These are phyloP conservation scores for Idaea dimidiata DNA, from an alignment of 2,888 invertebrate species.

Conservation along the genomic window DNA sequence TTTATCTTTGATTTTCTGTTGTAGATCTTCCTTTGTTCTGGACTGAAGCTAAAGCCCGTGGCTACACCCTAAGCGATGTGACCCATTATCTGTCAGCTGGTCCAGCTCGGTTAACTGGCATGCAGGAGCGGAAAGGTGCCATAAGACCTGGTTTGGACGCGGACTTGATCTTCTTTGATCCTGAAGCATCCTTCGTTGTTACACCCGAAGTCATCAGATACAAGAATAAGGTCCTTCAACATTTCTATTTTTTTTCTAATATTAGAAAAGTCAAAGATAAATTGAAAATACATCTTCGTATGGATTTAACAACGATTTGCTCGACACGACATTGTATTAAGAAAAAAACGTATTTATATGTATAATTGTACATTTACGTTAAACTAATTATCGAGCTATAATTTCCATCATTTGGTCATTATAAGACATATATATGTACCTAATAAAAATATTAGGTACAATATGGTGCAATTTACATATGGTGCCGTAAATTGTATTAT, in stretches of 20 bases:
- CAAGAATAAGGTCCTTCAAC: conserved; percentile 79
- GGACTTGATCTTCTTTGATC: conserved; percentile 85
- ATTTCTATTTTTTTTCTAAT: background rate
- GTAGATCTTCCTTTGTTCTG: conserved; percentile 83
- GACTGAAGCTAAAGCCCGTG: conserved; percentile 80
- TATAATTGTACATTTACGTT: too few species aligned
- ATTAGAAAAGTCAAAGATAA: background rate
- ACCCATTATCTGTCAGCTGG: conserved; percentile 78
- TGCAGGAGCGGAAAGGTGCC: conserved; percentile 80
- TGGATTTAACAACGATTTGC: too few species aligned
- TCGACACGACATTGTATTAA: too few species aligned
- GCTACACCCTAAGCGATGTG: conserved; percentile 71
- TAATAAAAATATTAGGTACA: too few species aligned
- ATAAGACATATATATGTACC: too few species aligned
- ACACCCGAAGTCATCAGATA: conserved; percentile 76
- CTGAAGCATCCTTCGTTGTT: conserved; percentile 79
- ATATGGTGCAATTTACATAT: too few species aligned
- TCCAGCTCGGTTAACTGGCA: conserved; percentile 81
- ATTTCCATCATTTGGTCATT: too few species aligned
- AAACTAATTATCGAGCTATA: too few species aligned
- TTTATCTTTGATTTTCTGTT: conserved; percentile 13
- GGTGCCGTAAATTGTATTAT: too few species aligned
- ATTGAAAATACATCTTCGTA: too few species aligned
- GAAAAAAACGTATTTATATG: too few species aligned
- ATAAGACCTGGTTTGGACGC: conserved; percentile 83